These are phyloP conservation scores for Sminthopsis crassicaudata DNA, from an alignment of 2,113 vertebrate species.

Conservation along the genomic window DNA sequence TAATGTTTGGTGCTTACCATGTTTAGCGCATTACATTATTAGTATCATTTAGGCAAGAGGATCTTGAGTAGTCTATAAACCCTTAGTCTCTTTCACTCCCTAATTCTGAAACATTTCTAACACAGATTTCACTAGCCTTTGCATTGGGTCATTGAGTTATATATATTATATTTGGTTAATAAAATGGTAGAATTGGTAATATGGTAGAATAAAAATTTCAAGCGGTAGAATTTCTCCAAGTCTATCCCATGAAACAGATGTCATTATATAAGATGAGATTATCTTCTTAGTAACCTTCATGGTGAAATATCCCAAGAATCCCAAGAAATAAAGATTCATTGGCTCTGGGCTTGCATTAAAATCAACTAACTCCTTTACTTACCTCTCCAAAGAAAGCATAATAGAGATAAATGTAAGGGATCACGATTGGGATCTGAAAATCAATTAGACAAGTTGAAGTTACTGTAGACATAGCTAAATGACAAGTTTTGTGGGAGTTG, in stretches of 20 bases:
- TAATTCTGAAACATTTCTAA: not conserved
- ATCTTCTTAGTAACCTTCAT: not conserved
- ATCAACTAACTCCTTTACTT: not conserved
- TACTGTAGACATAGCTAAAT: not conserved
- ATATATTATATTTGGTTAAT: too few species aligned
- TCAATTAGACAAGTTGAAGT: not conserved
- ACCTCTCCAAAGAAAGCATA: not conserved
- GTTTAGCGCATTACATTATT: not conserved
- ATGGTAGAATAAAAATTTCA: too few species aligned
- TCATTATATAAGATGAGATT: too few species aligned
- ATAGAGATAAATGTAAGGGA: not conserved
- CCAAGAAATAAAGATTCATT: not conserved
- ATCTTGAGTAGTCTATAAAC: not conserved
- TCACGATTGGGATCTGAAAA: not conserved
- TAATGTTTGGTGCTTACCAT: not conserved
- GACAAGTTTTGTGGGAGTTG: not conserved
- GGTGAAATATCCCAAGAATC: not conserved
- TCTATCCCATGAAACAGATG: too few species aligned
- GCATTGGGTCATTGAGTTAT: too few species aligned
- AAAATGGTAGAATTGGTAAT: too few species aligned
- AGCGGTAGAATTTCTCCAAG: too few species aligned
- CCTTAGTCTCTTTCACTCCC: not conserved
- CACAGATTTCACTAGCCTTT: not conserved
- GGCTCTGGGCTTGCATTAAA: not conserved
- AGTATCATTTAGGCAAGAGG: not conserved